A percentile compares a stretch with the other conserved stretches of the same genome.
phyloP scores from a whole-genome alignment of 2,113 vertebrate species.

The human region GRCh38 chr15:28455001-28455500 shows the following conservation, averaged over 20 bases:
- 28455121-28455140: not conserved
- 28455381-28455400: not conserved
- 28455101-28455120: not conserved
- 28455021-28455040: constrained; percentile 98
- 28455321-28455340: constrained; percentile 95
- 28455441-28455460: not conserved
- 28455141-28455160: too few relatives aligned
- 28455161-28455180: constrained; percentile 83
- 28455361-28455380: not conserved
- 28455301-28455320: constrained; percentile 97
- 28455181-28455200: constrained; percentile 97
- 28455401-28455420: not conserved
- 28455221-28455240: constrained; percentile 98
- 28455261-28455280: constrained; percentile 95
- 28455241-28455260: constrained; percentile 95
- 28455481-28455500: not conserved
- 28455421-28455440: not conserved
- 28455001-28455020: constrained; percentile 98
- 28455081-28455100: not conserved
- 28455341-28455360: constrained; percentile 97
- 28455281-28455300: constrained; percentile 96
- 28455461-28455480: not conserved
- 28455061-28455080: constrained; percentile 91
- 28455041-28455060: constrained; percentile 97
- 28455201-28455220: constrained; percentile 96